Conservation (phyloP, 2,797 vertebrate species). For the Enteromius trimaculatus region DNA sequence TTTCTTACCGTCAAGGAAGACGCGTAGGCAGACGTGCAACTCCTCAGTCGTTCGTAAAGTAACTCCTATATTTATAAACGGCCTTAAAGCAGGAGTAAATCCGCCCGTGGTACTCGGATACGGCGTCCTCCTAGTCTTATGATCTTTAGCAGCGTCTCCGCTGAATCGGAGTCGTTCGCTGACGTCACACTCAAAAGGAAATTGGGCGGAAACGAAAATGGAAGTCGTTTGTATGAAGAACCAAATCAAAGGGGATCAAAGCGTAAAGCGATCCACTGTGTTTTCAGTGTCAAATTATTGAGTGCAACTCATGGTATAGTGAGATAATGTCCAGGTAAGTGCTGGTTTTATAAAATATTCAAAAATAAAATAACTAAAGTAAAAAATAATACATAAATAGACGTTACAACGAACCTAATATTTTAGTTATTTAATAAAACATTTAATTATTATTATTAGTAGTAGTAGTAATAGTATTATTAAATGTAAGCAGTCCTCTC, state of each 20-base stretch:
- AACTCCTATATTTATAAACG: not conserved
- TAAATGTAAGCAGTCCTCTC: not conserved
- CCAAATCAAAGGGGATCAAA: not conserved
- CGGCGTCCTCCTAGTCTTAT: not conserved
- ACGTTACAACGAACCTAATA: not conserved
- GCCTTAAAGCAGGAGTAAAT: not conserved
- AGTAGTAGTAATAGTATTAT: not conserved
- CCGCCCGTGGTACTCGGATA: not conserved
- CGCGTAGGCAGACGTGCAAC: not conserved
- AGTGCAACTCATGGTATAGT: not conserved
- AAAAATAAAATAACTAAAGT: not conserved
- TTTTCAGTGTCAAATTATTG: not conserved
- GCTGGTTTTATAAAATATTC: not conserved
- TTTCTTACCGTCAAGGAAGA: slow-evolving; percentile 49
- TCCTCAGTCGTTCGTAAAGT: not conserved
- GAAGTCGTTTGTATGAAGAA: slow-evolving; percentile 5
- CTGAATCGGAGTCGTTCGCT: slow-evolving; percentile 24
- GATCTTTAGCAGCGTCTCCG: slow-evolving; percentile 12
- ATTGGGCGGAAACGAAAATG: slow-evolving; percentile 32
- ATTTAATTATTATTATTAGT: not conserved
- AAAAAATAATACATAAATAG: not conserved
- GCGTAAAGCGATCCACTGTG: not conserved
- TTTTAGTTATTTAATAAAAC: not conserved
- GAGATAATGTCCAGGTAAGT: not conserved
- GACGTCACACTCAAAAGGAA: slow-evolving; percentile 34